A percentile compares a stretch with the other conserved stretches of the same genome.
phyloP scores from a whole-genome alignment of 2,113 vertebrate genomes.

The Protobothrops flavoviridis region DNA sequence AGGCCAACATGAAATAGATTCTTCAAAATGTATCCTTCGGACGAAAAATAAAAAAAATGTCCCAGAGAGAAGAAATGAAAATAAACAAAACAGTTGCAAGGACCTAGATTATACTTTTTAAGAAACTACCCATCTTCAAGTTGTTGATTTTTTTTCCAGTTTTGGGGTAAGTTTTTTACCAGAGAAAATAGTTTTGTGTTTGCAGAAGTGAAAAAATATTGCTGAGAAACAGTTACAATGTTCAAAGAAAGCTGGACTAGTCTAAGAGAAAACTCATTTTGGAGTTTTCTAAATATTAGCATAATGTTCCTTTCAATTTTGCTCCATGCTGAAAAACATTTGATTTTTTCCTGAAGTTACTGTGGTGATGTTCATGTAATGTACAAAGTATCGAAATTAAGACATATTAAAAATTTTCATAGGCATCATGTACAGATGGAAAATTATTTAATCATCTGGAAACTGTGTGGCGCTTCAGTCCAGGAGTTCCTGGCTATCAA shows the following conservation, averaged over 20 bases:
- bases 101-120: background rate
- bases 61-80: background rate
- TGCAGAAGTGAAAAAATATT: background rate
- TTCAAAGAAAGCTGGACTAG: background rate
- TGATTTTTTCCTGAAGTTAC: background rate
- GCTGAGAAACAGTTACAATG: background rate
- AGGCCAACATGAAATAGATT: background rate
- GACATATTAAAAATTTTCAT: conserved; percentile 26
- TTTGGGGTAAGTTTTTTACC: background rate
- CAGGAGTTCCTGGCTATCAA: conserved; percentile 91
- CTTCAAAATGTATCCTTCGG: background rate
- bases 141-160: background rate
- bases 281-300: background rate
- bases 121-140: background rate
- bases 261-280: background rate
- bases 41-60: background rate
- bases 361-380: background rate
- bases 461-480: conserved; percentile 93
- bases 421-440: conserved; percentile 93
- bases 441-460: conserved; percentile 93
- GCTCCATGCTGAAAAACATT: background rate
- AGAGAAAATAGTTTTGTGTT: background rate
- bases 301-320: background rate
- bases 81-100: background rate
- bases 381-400: conserved; percentile 3